Evolutionary conservation across 2,888 invertebrate genomes (phyloP).

Genomic region (Atherix ibis): DNA sequence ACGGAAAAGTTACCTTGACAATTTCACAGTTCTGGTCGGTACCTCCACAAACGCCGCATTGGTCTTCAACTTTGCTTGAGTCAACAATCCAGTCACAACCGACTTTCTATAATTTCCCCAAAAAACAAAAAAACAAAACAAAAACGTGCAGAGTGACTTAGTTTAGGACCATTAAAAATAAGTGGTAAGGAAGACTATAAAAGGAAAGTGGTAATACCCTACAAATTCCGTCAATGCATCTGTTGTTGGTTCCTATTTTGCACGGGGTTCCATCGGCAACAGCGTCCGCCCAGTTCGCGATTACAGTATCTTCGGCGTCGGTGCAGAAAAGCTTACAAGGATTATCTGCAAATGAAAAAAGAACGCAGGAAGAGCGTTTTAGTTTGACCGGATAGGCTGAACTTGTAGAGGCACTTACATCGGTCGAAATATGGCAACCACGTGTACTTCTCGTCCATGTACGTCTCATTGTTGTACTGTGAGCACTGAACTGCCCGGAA

Average conservation of each 20-base stretch:
- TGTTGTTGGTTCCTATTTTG: conserved; percentile 60
- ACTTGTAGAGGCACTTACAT: conserved; percentile 34
- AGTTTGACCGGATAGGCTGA: not conserved
- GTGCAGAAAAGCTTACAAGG: conserved; percentile 73
- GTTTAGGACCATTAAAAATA: too few species aligned
- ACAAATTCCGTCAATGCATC: conserved; percentile 67
- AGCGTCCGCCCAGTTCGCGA: conserved; percentile 57
- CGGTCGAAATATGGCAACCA: conserved; percentile 62
- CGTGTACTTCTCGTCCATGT: conserved; percentile 49
- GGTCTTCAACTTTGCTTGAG: conserved; percentile 62
- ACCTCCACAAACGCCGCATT: conserved; percentile 75
- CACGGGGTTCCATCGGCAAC: conserved; percentile 78
- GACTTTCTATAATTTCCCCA: conserved; percentile 58
- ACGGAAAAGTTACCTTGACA: conserved; percentile 32
- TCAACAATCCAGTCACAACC: conserved; percentile 85
- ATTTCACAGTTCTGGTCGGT: conserved; percentile 67
- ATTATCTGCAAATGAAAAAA: conserved; percentile 39
- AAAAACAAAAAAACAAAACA: too few species aligned
- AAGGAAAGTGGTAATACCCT: too few species aligned
- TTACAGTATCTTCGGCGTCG: conserved; percentile 54
- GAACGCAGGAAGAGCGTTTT: not conserved
- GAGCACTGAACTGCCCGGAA: conserved; percentile 67
- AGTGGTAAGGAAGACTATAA: too few species aligned
- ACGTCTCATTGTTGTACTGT: conserved; percentile 48
- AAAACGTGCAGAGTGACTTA: too few species aligned